Conservation (phyloP, 1,140 invertebrate genomes). For the Marisa cornuarietis region DNA sequence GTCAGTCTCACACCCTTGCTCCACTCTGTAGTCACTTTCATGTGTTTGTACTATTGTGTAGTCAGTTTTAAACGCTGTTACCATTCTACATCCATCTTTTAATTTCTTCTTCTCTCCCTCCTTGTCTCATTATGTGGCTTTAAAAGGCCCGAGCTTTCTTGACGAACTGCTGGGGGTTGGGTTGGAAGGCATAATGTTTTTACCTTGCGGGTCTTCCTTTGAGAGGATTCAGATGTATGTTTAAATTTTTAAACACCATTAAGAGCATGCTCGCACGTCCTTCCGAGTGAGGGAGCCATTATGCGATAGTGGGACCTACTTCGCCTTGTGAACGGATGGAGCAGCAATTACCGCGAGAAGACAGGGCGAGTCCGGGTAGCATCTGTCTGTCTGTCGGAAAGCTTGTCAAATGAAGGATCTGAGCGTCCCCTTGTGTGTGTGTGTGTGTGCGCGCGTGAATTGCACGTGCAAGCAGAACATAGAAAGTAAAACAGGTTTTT, state of each 20-base stretch:
- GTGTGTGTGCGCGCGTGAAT: not conserved
- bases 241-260: not conserved
- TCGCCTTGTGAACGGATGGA: too few relatives aligned
- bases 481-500: too few relatives aligned
- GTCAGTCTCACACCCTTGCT: too few relatives aligned
- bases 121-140: not conserved
- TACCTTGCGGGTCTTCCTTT: not conserved
- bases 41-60: not conserved
- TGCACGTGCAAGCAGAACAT: too few relatives aligned
- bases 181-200: not conserved
- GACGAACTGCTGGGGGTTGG: not conserved
- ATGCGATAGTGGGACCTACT: too few relatives aligned
- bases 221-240: not conserved
- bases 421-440: not conserved
- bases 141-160: not conserved
- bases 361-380: not conserved
- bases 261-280: not conserved
- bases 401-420: not conserved
- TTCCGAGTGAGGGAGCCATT: not conserved
- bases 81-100: not conserved
- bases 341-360: not conserved
- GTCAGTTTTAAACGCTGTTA: not conserved
- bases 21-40: not conserved
- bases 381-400: not conserved
- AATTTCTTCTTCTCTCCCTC: constrained; percentile 6